Percentiles rank a stretch among this genome's conserved stretches.
Conservation (phyloP, 1,140 invertebrate species). For the Lysiphlebus fabarum region DNA sequence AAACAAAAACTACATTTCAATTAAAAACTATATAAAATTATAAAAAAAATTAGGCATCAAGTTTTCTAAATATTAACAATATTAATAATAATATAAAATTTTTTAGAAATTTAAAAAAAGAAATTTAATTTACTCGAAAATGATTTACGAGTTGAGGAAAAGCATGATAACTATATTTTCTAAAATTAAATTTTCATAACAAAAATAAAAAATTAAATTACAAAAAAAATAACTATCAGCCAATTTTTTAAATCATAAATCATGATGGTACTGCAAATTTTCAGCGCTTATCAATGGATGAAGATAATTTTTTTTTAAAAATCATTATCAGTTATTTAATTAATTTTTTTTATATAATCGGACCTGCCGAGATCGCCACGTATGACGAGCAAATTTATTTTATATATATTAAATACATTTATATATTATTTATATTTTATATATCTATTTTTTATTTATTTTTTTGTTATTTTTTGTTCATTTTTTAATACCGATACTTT, state of each 20-base stretch:
- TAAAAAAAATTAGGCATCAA: too few relatives aligned
- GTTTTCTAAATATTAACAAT: too few relatives aligned
- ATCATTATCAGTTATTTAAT: background rate
- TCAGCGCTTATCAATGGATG: slow-evolving; percentile 24
- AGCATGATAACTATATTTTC: too few relatives aligned
- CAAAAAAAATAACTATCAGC: too few relatives aligned
- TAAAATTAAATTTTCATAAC: too few relatives aligned
- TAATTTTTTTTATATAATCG: slow-evolving; percentile 9
- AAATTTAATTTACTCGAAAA: background rate
- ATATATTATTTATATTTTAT: slow-evolving; percentile 18
- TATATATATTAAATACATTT: slow-evolving; percentile 25
- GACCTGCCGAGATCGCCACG: slow-evolving; percentile 19
- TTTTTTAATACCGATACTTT: slow-evolving; percentile 42
- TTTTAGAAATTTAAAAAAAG: too few relatives aligned
- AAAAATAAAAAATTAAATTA: too few relatives aligned
- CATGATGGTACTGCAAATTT: background rate
- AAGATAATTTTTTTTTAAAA: background rate
- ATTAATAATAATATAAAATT: too few relatives aligned
- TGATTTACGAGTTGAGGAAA: background rate
- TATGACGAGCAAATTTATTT: slow-evolving; percentile 20
- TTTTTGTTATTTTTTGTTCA: slow-evolving; percentile 25
- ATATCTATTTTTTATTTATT: slow-evolving; percentile 17
- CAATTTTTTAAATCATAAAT: too few relatives aligned
- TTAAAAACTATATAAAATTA: background rate
- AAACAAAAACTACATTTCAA: background rate